Percentiles rank a stretch among this genome's conserved stretches.
Evolutionary conservation across 1,140 invertebrate genomes (phyloP).

Genomic region (Andricus grossulariae): DNA sequence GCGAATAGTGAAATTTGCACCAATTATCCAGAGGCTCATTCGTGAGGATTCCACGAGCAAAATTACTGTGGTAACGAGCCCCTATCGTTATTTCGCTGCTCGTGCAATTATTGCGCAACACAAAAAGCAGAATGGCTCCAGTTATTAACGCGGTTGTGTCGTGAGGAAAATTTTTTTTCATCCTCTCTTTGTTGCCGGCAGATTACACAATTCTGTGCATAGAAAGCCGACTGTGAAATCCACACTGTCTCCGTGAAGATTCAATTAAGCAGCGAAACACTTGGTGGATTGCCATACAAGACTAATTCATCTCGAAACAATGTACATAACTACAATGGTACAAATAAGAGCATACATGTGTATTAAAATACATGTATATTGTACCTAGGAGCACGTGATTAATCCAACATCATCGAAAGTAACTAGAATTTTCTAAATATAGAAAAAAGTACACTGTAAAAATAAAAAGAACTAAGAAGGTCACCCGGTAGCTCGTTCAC

Average conservation of each 20-base stretch:
- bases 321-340: background rate
- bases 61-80: constrained; percentile 35
- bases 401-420: background rate
- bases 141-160: constrained; percentile 6
- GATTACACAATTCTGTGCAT: constrained; percentile 49
- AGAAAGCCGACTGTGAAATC: constrained; percentile 45
- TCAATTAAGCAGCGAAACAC: constrained; percentile 45
- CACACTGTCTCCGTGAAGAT: constrained; percentile 1
- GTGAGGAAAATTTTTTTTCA: constrained; percentile 34
- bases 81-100: constrained; percentile 6
- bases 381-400: background rate
- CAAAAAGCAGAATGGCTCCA: constrained; percentile 8
- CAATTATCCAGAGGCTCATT: background rate
- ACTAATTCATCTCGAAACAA: background rate
- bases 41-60: constrained; percentile 28
- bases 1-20: background rate
- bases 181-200: constrained; percentile 43
- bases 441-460: background rate
- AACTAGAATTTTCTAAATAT: background rate
- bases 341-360: background rate
- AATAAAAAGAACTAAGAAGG: background rate
- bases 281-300: background rate
- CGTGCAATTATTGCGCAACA: background rate
- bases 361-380: background rate
- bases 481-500: constrained; percentile 40